Evolutionary conservation across 2,888 invertebrate genomes (phyloP).

Genomic region (Chorisops tibialis): DNA sequence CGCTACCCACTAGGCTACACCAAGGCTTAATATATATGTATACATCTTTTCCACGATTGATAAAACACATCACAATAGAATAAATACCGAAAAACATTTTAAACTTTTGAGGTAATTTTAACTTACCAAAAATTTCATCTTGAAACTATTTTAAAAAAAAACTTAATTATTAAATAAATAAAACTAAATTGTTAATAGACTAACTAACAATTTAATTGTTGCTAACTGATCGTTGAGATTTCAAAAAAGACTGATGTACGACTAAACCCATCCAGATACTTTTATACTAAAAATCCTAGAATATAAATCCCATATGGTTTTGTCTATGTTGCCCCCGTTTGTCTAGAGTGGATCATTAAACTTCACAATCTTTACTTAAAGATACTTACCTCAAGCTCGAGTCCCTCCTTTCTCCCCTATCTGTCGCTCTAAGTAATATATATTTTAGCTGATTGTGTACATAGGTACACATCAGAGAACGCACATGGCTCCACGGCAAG

Average conservation of each 20-base stretch:
- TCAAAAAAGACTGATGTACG: slow-evolving; percentile 13
- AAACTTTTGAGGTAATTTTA: background rate
- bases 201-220: background rate
- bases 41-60: too few relatives aligned
- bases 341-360: background rate
- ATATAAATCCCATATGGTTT: background rate
- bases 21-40: too few relatives aligned
- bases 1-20: too few relatives aligned
- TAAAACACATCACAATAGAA: too few relatives aligned
- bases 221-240: background rate
- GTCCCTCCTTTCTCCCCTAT: background rate
- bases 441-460: too few relatives aligned
- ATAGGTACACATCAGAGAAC: too few relatives aligned
- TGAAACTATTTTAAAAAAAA: slow-evolving; percentile 16
- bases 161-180: slow-evolving; percentile 1
- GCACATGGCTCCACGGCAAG: too few relatives aligned
- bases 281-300: slow-evolving; percentile 24
- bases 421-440: too few relatives aligned
- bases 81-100: too few relatives aligned
- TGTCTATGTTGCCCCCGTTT: background rate
- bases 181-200: background rate
- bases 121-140: slow-evolving; percentile 33
- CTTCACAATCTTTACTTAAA: too few relatives aligned
- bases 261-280: background rate
- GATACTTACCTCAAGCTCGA: background rate